These are phyloP conservation scores for Esox masquinongy DNA, from an alignment of 2,797 vertebrate genomes.

Conservation along the genomic window DNA sequence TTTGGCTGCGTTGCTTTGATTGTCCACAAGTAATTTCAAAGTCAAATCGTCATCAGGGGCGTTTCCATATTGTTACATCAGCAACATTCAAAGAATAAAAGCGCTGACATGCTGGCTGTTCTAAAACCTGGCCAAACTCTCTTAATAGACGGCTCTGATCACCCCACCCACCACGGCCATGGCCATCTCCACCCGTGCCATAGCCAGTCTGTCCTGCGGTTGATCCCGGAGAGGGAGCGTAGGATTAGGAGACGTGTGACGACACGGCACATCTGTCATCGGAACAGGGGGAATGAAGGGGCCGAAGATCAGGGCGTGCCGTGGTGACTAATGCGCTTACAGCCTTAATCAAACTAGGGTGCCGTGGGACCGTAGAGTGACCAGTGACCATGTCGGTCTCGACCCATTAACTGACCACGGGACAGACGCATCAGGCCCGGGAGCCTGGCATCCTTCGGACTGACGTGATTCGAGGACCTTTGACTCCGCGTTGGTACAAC, in stretches of 20 bases:
- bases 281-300: slow-evolving; percentile 8
- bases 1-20: no score
- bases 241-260: slow-evolving; percentile 20
- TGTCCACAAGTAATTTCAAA: no score
- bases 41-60: no score
- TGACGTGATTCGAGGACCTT: neutral
- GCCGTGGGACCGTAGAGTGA: slow-evolving; percentile 58
- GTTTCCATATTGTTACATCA: no score
- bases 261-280: slow-evolving; percentile 67
- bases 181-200: slow-evolving; percentile 8
- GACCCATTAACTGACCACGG: slow-evolving; percentile 50
- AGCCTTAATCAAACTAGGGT: slow-evolving; percentile 72
- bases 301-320: slow-evolving; percentile 2
- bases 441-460: neutral
- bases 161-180: neutral
- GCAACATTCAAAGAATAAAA: no score
- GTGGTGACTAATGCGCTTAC: slow-evolving; percentile 71
- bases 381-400: slow-evolving; percentile 59
- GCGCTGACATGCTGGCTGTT: no score
- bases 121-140: no score
- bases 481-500: neutral
- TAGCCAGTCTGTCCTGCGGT: neutral
- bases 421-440: neutral
- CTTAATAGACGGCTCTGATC: neutral
- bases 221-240: neutral